Evolutionary conservation across 2,888 invertebrate species (phyloP).

Genomic region (Oligia fasciuncula): DNA sequence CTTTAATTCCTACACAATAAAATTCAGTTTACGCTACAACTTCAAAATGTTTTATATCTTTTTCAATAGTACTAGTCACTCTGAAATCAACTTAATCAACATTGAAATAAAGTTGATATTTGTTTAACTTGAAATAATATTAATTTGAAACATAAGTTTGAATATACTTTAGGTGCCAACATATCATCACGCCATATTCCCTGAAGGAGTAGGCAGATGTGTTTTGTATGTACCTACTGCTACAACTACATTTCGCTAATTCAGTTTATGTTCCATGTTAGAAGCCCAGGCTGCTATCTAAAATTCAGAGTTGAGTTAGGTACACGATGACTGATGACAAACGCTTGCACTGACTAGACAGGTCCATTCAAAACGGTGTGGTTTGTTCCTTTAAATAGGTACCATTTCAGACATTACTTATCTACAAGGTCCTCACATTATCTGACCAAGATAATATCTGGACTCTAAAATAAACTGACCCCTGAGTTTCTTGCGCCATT

Average conservation of each 20-base stretch:
- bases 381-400: not conserved
- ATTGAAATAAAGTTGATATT: no score
- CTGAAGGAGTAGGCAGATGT: no score
- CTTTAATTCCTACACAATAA: no score
- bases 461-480: not conserved
- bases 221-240: not conserved
- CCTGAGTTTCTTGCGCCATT: not conserved
- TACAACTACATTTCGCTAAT: not conserved
- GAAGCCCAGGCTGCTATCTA: not conserved
- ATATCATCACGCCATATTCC: no score
- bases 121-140: no score
- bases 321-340: not conserved
- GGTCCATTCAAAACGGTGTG: not conserved
- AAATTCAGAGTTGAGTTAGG: not conserved
- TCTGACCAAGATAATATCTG: not conserved
- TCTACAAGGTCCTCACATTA: not conserved
- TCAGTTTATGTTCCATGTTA: no score
- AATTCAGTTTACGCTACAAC: no score
- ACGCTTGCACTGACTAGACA: not conserved
- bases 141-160: no score
- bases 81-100: no score
- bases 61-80: no score
- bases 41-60: no score
- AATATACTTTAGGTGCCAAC: not conserved
- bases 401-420: not conserved